These are phyloP conservation scores for Mastacembelus armatus DNA, from an alignment of 2,797 vertebrate genomes.

Conservation along the genomic window DNA sequence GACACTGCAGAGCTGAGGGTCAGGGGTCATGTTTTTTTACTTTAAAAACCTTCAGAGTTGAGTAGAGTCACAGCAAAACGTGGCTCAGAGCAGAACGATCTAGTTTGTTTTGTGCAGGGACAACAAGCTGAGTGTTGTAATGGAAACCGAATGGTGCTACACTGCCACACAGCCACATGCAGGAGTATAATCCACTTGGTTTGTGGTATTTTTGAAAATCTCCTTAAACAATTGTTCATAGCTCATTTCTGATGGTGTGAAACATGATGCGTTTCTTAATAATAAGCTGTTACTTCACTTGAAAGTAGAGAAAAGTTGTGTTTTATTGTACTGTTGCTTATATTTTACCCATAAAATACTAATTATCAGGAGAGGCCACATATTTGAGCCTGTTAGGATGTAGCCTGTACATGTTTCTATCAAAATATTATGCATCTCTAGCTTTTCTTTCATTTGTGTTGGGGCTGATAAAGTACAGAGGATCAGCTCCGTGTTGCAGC, in stretches of 20 bases:
- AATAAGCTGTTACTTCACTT: constrained; percentile 20
- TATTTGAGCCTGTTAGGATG: constrained; percentile 17
- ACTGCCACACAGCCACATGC: not conserved
- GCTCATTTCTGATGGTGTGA: not conserved
- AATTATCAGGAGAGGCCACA: constrained; percentile 6
- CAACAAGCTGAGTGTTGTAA: not conserved
- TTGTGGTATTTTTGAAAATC: constrained; percentile 2
- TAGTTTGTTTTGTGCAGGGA: not conserved
- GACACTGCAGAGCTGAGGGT: not conserved
- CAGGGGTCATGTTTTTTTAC: not conserved
- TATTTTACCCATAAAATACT: constrained; percentile 9
- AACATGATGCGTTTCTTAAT: not conserved
- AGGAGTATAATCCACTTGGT: not conserved
- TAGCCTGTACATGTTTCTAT: not conserved
- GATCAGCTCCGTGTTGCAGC: not conserved
- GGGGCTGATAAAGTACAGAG: not conserved
- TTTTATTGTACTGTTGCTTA: constrained; percentile 23
- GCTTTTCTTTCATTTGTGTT: not conserved
- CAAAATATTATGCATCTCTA: not conserved
- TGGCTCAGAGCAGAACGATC: not conserved
- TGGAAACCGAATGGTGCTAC: constrained; percentile 31
- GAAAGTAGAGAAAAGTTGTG: constrained; percentile 12
- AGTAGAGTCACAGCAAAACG: not conserved
- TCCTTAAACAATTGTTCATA: not conserved
- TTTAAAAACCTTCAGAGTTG: not conserved